Evolutionary conservation across 2,888 invertebrate genomes (phyloP), one percentile per base, ranked within the genome.

Genomic region (Dryadula phaetusa): DNA sequence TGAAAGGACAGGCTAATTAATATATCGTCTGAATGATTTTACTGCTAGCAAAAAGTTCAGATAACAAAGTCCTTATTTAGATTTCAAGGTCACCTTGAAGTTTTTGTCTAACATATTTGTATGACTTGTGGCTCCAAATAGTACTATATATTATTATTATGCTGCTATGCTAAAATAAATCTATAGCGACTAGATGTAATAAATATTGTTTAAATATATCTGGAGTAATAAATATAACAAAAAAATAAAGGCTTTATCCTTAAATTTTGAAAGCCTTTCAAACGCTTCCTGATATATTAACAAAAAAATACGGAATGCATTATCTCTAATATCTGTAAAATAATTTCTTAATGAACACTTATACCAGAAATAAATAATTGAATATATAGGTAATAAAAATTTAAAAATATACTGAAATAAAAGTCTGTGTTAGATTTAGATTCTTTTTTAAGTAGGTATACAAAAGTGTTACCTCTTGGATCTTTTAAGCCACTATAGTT

Each of bases 61-160:
- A 18, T 20, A 32, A 28, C 42, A 28, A 8, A 46, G 44, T 61
- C 22, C 46, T 18, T 61, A 34, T 47, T 44, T 14, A 20, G 32
- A 61, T 46, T 16, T 46, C 61, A 46, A 46, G 34, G 61, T 46
- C 44, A 61, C 32, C 18, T 47, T 61, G 22, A 32, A 32, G 46
- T 61, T 61, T 56, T 37, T 37, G 18, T 22, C 34, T 22, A 40
- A 22, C 5, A 10, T 56, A 32, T 53, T 56, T 22, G 20, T 34
- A 20, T 18, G 6, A 34, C 53, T 22, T 6, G 20, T 22, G n/a
- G 20, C 8, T 22, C 20, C 7, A 22, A 37, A 37, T 5, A 37
- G 14, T 37, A 7, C n/a, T 14, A 25, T 25, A 1, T 20, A 37
- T 54, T 34, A 18, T 14, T 22, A 22, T 22, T 20, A 20, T 56